Conservation (phyloP, 2,113 vertebrate species). For the Nannospalax galili region DNA sequence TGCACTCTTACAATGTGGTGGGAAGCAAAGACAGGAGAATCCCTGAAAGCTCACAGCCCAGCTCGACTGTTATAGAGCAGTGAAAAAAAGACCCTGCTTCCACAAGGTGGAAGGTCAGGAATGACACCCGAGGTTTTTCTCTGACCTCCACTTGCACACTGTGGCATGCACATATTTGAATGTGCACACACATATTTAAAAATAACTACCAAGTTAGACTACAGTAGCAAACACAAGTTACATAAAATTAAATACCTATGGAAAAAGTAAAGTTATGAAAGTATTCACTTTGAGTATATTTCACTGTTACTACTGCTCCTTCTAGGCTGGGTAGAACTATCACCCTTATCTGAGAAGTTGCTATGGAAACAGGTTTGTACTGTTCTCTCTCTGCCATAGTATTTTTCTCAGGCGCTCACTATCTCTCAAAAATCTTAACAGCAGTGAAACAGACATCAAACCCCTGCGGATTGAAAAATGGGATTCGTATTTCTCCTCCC, state of each 20-base stretch:
- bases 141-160: not conserved
- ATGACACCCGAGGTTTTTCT: not conserved
- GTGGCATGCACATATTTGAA: not conserved
- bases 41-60: too few relatives aligned
- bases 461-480: constrained; percentile 78
- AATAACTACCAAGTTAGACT: constrained; percentile 41
- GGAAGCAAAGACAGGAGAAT: not conserved
- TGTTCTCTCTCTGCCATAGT: constrained; percentile 70
- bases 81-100: not conserved
- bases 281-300: constrained; percentile 81
- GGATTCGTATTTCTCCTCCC: constrained; percentile 67
- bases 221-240: constrained; percentile 66
- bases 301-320: constrained; percentile 81
- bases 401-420: constrained; percentile 72
- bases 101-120: not conserved
- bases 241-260: constrained; percentile 82
- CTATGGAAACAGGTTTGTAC: constrained; percentile 85
- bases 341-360: constrained; percentile 82
- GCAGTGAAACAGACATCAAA: constrained; percentile 81
- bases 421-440: constrained; percentile 78
- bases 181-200: not conserved
- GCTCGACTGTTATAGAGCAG: not conserved
- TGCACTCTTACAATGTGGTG: not conserved
- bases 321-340: constrained; percentile 80
- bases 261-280: constrained; percentile 72